Conservation (phyloP, 2,797 vertebrate genomes). For the Leptodactylus fallax region DNA sequence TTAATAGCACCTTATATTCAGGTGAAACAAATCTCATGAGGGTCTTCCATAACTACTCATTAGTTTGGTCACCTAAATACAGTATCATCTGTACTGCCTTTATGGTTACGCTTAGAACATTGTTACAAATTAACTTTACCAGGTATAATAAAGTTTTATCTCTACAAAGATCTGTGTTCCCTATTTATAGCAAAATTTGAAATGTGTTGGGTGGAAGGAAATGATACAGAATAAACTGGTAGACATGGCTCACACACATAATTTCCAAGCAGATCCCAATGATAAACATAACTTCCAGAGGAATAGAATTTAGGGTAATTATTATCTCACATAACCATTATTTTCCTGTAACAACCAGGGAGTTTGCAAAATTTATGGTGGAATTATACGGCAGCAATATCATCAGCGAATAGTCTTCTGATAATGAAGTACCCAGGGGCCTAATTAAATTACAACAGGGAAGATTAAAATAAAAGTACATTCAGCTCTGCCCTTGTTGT, state of each 20-base stretch:
- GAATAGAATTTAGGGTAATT: conserved; percentile 63
- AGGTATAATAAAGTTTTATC: background rate
- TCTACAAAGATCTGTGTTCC: background rate
- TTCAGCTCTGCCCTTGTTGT: conserved; percentile 55
- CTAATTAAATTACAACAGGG: conserved; percentile 65
- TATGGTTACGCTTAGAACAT: background rate
- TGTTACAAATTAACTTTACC: background rate
- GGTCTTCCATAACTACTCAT: no score
- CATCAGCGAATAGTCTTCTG: conserved; percentile 61
- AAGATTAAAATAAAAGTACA: conserved; percentile 65
- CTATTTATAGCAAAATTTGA: conserved; percentile 17
- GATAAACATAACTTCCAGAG: conserved; percentile 62
- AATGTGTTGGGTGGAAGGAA: conserved; percentile 28
- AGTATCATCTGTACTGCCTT: background rate
- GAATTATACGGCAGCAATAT: conserved; percentile 63
- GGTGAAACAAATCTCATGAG: no score
- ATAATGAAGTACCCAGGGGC: conserved; percentile 64
- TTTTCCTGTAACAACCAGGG: conserved; percentile 64
- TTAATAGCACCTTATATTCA: no score
- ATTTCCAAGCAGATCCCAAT: conserved; percentile 60
- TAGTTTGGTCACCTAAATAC: background rate
- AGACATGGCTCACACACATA: conserved; percentile 38
- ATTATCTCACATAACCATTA: conserved; percentile 64
- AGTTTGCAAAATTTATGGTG: conserved; percentile 63
- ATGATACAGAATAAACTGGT: conserved; percentile 20